Evolutionary conservation across 2,113 vertebrate genomes (phyloP).

Genomic region (Falcunculus frontatus): DNA sequence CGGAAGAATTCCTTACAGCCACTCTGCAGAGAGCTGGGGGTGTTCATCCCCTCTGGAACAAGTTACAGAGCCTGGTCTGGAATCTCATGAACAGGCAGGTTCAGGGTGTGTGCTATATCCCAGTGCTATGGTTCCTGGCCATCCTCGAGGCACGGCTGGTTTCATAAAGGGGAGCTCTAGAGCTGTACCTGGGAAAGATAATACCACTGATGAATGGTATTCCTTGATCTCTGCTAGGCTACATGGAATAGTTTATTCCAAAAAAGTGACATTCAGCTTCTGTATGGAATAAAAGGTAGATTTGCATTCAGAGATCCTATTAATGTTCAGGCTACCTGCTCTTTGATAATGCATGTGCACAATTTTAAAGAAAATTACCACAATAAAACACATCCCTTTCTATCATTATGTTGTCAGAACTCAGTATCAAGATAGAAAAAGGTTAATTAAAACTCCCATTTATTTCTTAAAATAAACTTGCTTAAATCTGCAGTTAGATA

Average conservation of each 20-base stretch:
- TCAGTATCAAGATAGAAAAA: background rate
- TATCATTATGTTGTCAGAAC: background rate
- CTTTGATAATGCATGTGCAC: background rate
- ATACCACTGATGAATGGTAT: background rate
- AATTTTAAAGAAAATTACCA: background rate
- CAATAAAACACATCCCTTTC: background rate
- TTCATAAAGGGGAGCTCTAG: background rate
- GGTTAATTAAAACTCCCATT: background rate
- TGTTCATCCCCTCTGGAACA: background rate
- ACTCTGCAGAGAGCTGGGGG: background rate
- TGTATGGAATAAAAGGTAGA: background rate
- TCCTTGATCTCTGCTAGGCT: background rate
- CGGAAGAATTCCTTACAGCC: background rate
- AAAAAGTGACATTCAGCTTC: background rate
- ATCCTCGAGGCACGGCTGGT: fast-evolving
- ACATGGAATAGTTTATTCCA: background rate
- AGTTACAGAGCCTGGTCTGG: background rate
- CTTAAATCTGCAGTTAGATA: background rate
- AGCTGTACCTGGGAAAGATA: background rate
- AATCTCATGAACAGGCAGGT: background rate
- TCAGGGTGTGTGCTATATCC: background rate
- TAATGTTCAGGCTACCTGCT: background rate
- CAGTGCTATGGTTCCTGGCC: background rate
- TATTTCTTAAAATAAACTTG: background rate
- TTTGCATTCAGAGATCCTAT: background rate